Base-by-base conservation (phyloP, 2,888 invertebrate species). In the Watsonalla cultraria region DNA sequence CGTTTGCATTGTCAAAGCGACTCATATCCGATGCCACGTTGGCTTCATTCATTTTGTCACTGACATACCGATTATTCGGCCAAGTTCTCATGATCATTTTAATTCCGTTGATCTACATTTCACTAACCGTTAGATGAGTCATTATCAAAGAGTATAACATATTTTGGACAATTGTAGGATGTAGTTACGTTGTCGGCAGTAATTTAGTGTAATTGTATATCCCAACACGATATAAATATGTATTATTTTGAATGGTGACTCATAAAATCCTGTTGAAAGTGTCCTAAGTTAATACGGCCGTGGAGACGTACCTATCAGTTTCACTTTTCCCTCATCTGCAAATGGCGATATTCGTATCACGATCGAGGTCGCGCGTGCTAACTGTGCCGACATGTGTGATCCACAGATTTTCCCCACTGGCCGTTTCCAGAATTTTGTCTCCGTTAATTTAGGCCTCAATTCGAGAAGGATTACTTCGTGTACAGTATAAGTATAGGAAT, bases 211-310 rank as follows among this genome's bases (percentile, higher is more conserved):
- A 72, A 74, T 76, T 69, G 70, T 54, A 63, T 68, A 66, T 60
- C 52, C 48, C 45, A 58, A 58, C 55, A 54, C 55, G 52, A 51
- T 57, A 63, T 69, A 64, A 69, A 68, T 63, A 68, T 66, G 58
- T 65, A 54, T 54, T 59, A 58, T 54, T 66, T 63, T 59, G 57
- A 55, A 62, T 55, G 54, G 54, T 77, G 72, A 70, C 66, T 73
- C 74, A 75, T 72, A 66, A 78, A 78, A 82, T 88, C 86, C 88
- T 86, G 85, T 86, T 81, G 89, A 89, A 89, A 89, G 89, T 86
- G 74, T 74, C 64, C 69, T 78, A 76, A 77, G 76, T 80, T 74
- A 72, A 75, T 74, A 75, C 73, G 65, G 72, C 66, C 69, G 72
- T 72, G 74, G 76, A 76, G 82, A 74, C 42, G 11, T 69, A 75